Conservation (phyloP, 92 coral and sea anemone species). For the Epizoanthus scotinus region DNA sequence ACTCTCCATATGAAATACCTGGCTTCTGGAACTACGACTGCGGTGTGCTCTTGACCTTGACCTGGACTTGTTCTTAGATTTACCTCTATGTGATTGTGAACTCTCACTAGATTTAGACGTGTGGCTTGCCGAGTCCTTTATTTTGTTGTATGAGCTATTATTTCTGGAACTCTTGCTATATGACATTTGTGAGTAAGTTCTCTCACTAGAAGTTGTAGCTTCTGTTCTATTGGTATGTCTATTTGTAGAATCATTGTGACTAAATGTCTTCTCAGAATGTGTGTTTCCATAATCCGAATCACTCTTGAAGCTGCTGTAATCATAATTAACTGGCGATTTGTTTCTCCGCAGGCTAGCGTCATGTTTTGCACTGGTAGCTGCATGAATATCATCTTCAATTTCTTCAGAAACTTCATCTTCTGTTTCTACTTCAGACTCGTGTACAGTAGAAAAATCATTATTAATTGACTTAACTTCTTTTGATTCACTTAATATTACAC, state of each 20-base stretch:
- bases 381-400: conserved; percentile 73
- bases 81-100: conserved; percentile 36
- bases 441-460: conserved; percentile 62
- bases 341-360: not conserved
- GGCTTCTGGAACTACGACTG: conserved; percentile 48
- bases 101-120: conserved; percentile 45
- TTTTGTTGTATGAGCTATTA: conserved; percentile 41
- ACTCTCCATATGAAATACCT: not conserved
- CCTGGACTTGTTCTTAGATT: conserved; percentile 53
- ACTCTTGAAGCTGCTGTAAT: conserved; percentile 33
- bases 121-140: conserved; percentile 3
- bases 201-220: conserved; percentile 33
- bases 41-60: conserved; percentile 42
- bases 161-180: conserved; percentile 46
- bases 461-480: conserved; percentile 68
- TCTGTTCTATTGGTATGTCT: conserved; percentile 1
- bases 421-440: conserved; percentile 68
- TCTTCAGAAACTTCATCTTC: conserved; percentile 89
- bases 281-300: conserved; percentile 34
- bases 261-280: conserved; percentile 37
- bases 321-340: conserved; percentile 15
- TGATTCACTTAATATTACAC: conserved; percentile 45
- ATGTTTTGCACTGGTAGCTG: conserved; percentile 4
- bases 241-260: not conserved
- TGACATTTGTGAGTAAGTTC: conserved; percentile 30